Conservation (phyloP, 2,888 invertebrate genomes). For the Eilema caniola region DNA sequence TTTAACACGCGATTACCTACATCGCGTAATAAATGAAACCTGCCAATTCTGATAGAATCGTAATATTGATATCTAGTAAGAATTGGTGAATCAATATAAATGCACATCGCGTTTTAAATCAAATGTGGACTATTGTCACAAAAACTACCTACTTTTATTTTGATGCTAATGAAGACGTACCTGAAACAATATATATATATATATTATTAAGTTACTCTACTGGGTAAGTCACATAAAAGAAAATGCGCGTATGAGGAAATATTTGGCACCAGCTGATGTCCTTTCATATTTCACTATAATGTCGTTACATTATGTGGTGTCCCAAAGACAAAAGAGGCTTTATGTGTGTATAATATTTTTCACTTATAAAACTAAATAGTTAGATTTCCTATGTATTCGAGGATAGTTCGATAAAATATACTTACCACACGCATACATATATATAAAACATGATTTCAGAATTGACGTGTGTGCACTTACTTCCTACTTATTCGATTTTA, state of each 20-base stretch:
- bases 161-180: slow-evolving; percentile 26
- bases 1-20: slow-evolving; percentile 32
- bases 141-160: background rate
- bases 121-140: background rate
- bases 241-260: slow-evolving; percentile 40
- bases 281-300: slow-evolving; percentile 52
- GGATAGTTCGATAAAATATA: background rate
- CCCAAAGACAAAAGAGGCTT: slow-evolving; percentile 34
- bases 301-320: slow-evolving; percentile 45
- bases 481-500: background rate
- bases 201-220: slow-evolving; percentile 36
- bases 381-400: background rate
- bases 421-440: too few relatives aligned
- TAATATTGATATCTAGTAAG: background rate
- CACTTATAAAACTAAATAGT: slow-evolving; percentile 31
- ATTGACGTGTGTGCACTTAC: background rate
- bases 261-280: slow-evolving; percentile 45
- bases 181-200: slow-evolving; percentile 46
- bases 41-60: background rate
- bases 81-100: background rate
- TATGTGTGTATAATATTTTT: slow-evolving; percentile 32
- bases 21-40: slow-evolving; percentile 6
- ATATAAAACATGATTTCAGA: background rate
- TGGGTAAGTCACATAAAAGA: slow-evolving; percentile 32
- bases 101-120: background rate